Base-by-base conservation (phyloP, 2,797 vertebrate species). In the Chanos chanos region DNA sequence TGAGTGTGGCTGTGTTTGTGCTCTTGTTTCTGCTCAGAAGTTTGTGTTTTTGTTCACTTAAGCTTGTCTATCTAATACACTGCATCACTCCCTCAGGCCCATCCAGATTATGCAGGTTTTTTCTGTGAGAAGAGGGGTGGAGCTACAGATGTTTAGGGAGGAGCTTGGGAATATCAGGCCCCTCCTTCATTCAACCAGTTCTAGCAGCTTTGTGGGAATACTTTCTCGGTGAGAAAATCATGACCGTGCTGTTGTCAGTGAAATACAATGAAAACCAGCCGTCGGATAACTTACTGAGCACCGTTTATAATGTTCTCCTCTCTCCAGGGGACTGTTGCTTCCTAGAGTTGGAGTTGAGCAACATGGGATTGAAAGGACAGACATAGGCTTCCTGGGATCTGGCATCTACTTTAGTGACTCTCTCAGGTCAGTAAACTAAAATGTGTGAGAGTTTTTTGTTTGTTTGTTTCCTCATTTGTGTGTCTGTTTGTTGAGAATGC, bases 371-470 rank as follows among this genome's bases (percentile, higher is more conserved):
- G 61, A 90, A 72, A 89, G 91, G 71, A 94, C 92, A 4, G 92
- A 95, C 34, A 1, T 68, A 1, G 93, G 93, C n/a, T 83, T 90
- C 72, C 89, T 96, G 50, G 93, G 93, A 56, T 86, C 87, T 55
- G 93, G 94, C 30, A 92, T 95, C 80, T 94, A 96, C 78, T 95
- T 96, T 61, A 92, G 85, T 22, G 72, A 93, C 52, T 81, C 89
- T 0, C 2, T 93, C 24, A 85, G 87, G 93, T 94, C 6, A 50
- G 90, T 65, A n/a, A n/a, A n/a, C n/a, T n/a, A n/a, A n/a, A n/a
- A n/a, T n/a, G n/a, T n/a, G n/a, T n/a, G n/a, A n/a, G n/a, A n/a
- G n/a, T n/a, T n/a, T n/a, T n/a, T n/a, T n/a, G 8, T 5, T 33
- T 27, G 24, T 24, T n/a, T 16, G 2, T 19, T n/a, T 52, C 13